Conservation (phyloP, 2,113 vertebrate species). For the Eudorcas thomsonii region DNA sequence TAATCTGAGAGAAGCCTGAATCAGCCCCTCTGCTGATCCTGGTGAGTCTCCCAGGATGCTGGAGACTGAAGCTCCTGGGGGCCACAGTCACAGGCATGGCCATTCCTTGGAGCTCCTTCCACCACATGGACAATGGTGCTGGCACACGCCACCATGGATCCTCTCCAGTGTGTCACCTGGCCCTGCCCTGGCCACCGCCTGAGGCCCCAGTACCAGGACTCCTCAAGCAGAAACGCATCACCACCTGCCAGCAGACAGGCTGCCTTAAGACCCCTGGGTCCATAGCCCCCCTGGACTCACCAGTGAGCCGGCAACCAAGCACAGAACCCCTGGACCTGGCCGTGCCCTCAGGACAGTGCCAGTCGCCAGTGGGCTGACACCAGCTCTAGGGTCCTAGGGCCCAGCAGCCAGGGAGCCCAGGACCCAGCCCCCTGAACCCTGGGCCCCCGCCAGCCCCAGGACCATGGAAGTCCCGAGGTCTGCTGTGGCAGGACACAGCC, state of each 20-base stretch:
- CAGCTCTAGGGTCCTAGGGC: background rate
- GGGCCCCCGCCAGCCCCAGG: background rate
- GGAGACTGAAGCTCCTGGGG: background rate
- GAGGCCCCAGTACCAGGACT: background rate
- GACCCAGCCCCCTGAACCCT: background rate
- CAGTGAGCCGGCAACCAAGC: background rate
- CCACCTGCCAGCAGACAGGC: background rate
- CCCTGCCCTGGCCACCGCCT: background rate
- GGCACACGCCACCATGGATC: background rate
- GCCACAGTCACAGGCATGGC: background rate
- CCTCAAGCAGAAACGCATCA: background rate
- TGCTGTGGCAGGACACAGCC: background rate
- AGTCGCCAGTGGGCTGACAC: background rate
- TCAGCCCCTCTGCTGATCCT: background rate
- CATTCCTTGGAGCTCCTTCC: background rate
- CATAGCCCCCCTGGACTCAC: background rate
- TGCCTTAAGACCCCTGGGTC: background rate
- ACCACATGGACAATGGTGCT: background rate
- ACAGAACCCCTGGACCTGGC: background rate
- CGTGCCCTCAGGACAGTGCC: background rate
- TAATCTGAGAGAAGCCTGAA: background rate
- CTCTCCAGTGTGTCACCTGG: background rate
- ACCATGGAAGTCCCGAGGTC: background rate
- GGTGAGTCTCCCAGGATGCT: background rate
- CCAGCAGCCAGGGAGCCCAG: background rate